Evolutionary conservation across 2,113 vertebrate genomes (phyloP), one percentile per base, ranked within the genome.

Genomic region (Peromyscus polionotus): DNA sequence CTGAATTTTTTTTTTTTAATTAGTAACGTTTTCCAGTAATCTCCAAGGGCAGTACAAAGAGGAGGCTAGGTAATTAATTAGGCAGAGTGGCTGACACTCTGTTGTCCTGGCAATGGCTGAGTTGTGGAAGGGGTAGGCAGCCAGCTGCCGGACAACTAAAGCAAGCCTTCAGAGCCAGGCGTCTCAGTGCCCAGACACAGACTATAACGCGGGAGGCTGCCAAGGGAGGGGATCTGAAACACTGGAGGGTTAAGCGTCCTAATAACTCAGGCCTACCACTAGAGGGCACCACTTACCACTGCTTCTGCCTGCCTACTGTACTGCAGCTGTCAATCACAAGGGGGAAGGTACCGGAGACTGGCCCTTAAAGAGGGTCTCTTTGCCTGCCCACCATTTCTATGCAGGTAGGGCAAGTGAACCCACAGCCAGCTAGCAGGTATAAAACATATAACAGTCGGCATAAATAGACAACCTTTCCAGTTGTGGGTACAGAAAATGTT

Each of bases 21-120:
- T 59, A 79, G 22, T 57, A 48, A n/a, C 12, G 51, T 93, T 72
- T 59, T 90, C 51, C 61, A 42, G 33, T 81, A n/a, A 87, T 90
- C 67, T 92, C 85, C 59, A 90, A 94, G 48, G 92, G 36, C 20
- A 90, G 31, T 12, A 79, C 63, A 86, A 92, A 97, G 77, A 24
- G 45, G 26, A 76, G 2, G 17, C 42, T 63, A 73, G 51, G 54
- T 61, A 57, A 87, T 88, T 72, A 87, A 86, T 85, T 73, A 77
- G 11, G 26, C 33, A 79, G 48, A 68, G 59, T 4, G 11, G 39
- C 77, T 76, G 28, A 45, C 31, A 26, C 19, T 86, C 63, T 76
- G 26, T 57, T 2, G 8, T 48, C 83, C 31, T 20, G 28, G 45
- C 8, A 19, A 39, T 17, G 36, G 36, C 86, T 39, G 67, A 54